Evolutionary conservation across 2,888 invertebrate genomes (phyloP).

Genomic region (Himalopsyche tibetana): DNA sequence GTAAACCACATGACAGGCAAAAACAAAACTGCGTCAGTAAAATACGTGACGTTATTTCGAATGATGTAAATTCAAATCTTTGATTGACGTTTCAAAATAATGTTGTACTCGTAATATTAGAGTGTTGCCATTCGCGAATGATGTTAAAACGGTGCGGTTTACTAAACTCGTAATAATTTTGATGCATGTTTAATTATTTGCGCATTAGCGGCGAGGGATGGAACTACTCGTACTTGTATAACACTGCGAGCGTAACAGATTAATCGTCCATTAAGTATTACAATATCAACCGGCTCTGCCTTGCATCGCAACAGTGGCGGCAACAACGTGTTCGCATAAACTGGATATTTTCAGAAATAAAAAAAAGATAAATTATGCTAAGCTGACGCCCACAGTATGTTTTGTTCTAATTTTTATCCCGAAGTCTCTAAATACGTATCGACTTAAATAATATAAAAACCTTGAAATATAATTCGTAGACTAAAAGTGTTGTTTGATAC

Average conservation of each 20-base stretch:
- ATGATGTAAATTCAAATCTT: neutral
- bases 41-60: neutral
- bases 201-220: constrained; percentile 29
- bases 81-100: constrained; percentile 24
- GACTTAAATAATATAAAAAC: too few relatives aligned
- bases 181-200: constrained; percentile 40
- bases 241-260: constrained; percentile 14
- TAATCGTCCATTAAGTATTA: constrained; percentile 37
- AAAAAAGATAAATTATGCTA: too few relatives aligned
- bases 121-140: neutral
- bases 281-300: constrained; percentile 19
- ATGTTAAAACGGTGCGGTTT: neutral
- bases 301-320: constrained; percentile 5
- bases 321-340: neutral
- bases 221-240: constrained; percentile 30
- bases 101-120: neutral
- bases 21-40: neutral
- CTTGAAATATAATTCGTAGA: too few relatives aligned
- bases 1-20: too few relatives aligned
- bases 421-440: too few relatives aligned
- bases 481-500: too few relatives aligned
- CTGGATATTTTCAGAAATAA: too few relatives aligned
- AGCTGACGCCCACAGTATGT: too few relatives aligned
- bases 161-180: constrained; percentile 33
- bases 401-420: too few relatives aligned